Evolutionary conservation across 1,140 invertebrate genomes (phyloP), one percentile per base, ranked within the genome.

Genomic region (Eufriesea mexicana): DNA sequence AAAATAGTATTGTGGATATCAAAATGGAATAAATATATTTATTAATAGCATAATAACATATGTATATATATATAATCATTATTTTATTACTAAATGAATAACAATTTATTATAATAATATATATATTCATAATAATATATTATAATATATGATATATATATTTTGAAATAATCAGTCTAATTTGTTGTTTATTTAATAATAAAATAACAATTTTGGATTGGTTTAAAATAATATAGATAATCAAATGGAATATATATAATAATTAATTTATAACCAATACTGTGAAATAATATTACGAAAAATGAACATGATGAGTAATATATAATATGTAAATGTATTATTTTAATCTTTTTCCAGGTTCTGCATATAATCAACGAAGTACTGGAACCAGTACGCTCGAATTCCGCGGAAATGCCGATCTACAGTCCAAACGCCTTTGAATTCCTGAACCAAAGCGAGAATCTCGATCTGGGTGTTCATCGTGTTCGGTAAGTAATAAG

Each of bases 351-450:
- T 80, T 77, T 90, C 61, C 85, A 98, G 97, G 96, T 98, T 42
- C 94, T 98, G 77, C 97, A 98, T 92, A 96, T 97, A 88, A 97
- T 98, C 88, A 97, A 97, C 81, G 96, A 97, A 93, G 96, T 98
- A 20, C 92, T 98, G 76, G 95, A 97, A 80, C 97, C 97, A 6
- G 95, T 97, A 1, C 95, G 95, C 82, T 95, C 95, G 5, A 95
- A 95, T 59, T 94, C 95, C 12, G 92, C 94, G 28, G 95, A 95
- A 66, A 92, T 94, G n/a, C 94, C 95, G 8, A 95, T 97, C 45
- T 97, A 96, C 92, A 98, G 97, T 91, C 97, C 97, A 2, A 97
- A 97, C 88, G 97, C 97, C 2, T 96, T 96, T 89, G 95, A 96
- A 88, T 97, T 98, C 89, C 93, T 98, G 75, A 96, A 96, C 89